A percentile compares a stretch with the other conserved stretches of the same genome.
phyloP scores from a whole-genome alignment of 2,113 vertebrate species.

The Muscicapa adusta region DNA sequence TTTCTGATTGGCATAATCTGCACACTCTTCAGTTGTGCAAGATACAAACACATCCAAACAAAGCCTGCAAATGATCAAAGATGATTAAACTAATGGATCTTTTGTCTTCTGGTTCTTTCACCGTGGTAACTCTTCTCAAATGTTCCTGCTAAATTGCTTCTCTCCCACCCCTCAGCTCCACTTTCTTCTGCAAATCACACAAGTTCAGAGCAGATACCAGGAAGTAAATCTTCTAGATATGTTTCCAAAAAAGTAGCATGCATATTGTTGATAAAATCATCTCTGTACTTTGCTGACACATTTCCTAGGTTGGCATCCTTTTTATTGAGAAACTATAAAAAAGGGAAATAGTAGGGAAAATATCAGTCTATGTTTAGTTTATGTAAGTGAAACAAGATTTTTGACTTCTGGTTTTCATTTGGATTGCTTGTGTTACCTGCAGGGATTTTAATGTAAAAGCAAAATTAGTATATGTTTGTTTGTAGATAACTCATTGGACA shows the following conservation, averaged over 20 bases:
- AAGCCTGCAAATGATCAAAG: background rate
- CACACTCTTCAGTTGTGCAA: background rate
- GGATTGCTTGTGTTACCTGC: background rate
- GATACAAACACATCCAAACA: background rate
- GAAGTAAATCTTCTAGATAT: background rate
- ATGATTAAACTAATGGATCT: constrained; percentile 18
- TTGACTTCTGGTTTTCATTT: background rate
- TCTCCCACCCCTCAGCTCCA: background rate
- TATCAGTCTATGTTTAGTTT: background rate
- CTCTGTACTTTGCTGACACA: background rate
- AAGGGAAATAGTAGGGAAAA: background rate
- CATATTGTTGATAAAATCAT: background rate
- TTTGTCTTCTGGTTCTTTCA: constrained; percentile 10
- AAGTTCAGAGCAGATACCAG: background rate
- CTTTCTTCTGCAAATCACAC: background rate
- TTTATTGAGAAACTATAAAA: background rate
- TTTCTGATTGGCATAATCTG: background rate
- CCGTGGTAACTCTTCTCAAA: background rate
- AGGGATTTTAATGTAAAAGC: background rate
- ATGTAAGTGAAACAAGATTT: background rate
- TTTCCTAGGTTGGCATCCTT: background rate
- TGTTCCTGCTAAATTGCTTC: background rate
- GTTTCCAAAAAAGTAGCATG: background rate
- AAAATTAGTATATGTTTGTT: background rate
- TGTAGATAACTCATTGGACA: background rate